These are phyloP conservation scores for Esox lucius DNA, from an alignment of 2,797 vertebrate species.

Conservation along the genomic window DNA sequence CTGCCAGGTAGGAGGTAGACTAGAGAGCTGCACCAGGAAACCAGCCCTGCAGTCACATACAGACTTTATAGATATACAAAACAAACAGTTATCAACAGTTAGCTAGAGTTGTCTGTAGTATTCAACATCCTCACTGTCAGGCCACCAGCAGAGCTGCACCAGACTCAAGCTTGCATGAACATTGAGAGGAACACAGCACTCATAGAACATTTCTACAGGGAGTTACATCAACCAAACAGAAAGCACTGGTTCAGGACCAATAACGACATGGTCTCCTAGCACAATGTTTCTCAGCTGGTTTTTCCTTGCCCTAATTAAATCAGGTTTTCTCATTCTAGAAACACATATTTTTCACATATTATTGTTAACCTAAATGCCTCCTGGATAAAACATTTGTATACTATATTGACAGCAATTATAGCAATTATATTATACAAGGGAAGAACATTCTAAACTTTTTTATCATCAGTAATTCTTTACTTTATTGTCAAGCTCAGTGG, in stretches of 20 bases:
- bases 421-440: too few relatives aligned
- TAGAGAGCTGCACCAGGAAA: slow-evolving; percentile 28
- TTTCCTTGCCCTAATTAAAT: too few relatives aligned
- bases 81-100: background rate
- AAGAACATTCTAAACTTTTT: too few relatives aligned
- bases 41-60: background rate
- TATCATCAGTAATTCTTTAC: too few relatives aligned
- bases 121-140: background rate
- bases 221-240: background rate
- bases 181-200: background rate
- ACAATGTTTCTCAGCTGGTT: too few relatives aligned
- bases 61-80: background rate
- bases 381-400: too few relatives aligned
- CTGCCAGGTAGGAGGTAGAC: slow-evolving; percentile 53
- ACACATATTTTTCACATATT: too few relatives aligned
- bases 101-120: background rate
- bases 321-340: too few relatives aligned
- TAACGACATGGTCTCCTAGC: too few relatives aligned
- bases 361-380: too few relatives aligned
- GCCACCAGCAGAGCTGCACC: background rate
- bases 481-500: too few relatives aligned
- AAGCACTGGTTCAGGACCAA: background rate
- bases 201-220: background rate
- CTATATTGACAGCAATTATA: too few relatives aligned
- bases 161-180: background rate